These are phyloP conservation scores for Synanthedon tipuliformis DNA, from an alignment of 2,888 invertebrate species.

Conservation along the genomic window DNA sequence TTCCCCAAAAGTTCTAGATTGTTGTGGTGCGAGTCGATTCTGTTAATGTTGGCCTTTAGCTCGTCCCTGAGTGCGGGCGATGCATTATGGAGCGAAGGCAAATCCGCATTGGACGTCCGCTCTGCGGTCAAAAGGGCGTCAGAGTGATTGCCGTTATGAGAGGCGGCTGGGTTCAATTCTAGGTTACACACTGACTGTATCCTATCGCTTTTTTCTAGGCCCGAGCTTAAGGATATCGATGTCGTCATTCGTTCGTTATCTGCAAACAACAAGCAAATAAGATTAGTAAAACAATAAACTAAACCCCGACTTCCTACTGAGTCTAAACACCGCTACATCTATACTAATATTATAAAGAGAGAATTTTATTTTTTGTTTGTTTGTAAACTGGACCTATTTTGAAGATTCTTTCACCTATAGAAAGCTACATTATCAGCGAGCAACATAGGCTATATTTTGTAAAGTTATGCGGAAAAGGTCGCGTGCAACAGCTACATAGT, in stretches of 20 bases:
- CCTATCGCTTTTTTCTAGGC: constrained; percentile 30
- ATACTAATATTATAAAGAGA: too few relatives aligned
- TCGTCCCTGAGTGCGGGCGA: constrained; percentile 28
- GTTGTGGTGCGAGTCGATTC: constrained; percentile 61
- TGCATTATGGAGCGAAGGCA: constrained; percentile 21
- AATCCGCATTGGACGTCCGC: constrained; percentile 11
- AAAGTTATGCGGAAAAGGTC: too few relatives aligned
- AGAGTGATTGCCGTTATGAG: constrained; percentile 30
- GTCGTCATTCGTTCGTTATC: constrained; percentile 29
- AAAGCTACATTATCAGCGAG: too few relatives aligned
- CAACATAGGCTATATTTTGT: too few relatives aligned
- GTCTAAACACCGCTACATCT: too few relatives aligned
- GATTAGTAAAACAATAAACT: too few relatives aligned
- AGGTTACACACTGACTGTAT: constrained; percentile 35
- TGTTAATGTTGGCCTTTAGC: constrained; percentile 60
- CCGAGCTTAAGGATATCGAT: constrained; percentile 40
- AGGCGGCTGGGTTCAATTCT: constrained; percentile 25
- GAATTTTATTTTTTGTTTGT: too few relatives aligned
- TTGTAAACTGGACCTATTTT: too few relatives aligned
- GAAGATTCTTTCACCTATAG: too few relatives aligned
- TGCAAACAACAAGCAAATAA: constrained; percentile 10
- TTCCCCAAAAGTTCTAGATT: constrained; percentile 41
- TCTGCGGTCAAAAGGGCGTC: constrained; percentile 43
- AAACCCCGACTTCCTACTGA: too few relatives aligned
- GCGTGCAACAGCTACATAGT: too few relatives aligned